Percentiles rank a stretch among this genome's conserved stretches.
Conservation (phyloP, 1,140 invertebrate species). For the Zaprionus ghesquierei region DNA sequence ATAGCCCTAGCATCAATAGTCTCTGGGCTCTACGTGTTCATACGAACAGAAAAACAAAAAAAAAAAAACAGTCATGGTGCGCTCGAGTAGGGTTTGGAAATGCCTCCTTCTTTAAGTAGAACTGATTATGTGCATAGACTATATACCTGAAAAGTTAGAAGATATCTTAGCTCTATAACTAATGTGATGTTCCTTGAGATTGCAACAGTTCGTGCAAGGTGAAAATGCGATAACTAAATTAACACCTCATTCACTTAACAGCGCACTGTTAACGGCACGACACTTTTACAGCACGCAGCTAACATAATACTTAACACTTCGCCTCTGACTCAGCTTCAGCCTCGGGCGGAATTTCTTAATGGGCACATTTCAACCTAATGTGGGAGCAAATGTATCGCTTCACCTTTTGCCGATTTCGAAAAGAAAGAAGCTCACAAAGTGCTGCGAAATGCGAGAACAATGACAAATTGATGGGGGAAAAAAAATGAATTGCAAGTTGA, state of each 20-base stretch:
- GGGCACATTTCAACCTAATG: background rate
- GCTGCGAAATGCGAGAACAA: background rate
- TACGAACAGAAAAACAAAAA: background rate
- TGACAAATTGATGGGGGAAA: background rate
- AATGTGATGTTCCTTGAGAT: background rate
- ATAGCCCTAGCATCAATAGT: background rate
- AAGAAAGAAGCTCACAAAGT: background rate
- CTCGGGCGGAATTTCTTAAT: background rate
- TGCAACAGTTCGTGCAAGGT: background rate
- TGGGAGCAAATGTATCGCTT: background rate
- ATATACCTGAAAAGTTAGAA: too few species aligned
- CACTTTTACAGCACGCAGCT: background rate
- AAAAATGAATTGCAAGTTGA: background rate
- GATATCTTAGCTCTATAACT: too few species aligned
- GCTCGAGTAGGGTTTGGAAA: too few species aligned
- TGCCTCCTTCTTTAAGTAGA: too few species aligned
- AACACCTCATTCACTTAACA: background rate
- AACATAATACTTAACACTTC: conserved; percentile 2
- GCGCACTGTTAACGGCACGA: background rate
- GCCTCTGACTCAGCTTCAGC: background rate
- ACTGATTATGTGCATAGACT: too few species aligned
- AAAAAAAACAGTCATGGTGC: too few species aligned
- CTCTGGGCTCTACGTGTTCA: background rate
- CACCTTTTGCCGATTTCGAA: background rate
- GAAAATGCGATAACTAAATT: background rate